A percentile compares a stretch with the other conserved stretches of the same genome.
Evolutionary conservation across 2,797 vertebrate species (phyloP).

Genomic region (Tangara arthus): DNA sequence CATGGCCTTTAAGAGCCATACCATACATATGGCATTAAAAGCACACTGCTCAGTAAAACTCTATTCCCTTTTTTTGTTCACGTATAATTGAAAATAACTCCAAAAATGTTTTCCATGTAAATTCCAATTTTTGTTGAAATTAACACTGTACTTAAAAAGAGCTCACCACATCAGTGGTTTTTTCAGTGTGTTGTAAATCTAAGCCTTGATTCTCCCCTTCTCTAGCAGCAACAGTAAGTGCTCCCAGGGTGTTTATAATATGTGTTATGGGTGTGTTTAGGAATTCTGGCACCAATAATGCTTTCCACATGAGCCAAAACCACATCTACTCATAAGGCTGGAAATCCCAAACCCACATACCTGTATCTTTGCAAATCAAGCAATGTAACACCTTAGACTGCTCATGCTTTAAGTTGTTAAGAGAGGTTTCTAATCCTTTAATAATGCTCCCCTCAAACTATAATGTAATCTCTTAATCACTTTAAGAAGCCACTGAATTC

Average conservation of each 20-base stretch:
- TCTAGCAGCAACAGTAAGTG: background rate
- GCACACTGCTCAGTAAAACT: background rate
- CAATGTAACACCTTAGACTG: background rate
- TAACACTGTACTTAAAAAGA: background rate
- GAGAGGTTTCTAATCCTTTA: slow-evolving; percentile 39
- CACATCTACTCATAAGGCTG: background rate
- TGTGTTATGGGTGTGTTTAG: background rate
- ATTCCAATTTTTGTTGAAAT: background rate
- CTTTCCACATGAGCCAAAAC: background rate
- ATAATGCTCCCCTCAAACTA: slow-evolving; percentile 13
- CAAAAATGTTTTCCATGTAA: background rate
- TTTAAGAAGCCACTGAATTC: slow-evolving; percentile 40
- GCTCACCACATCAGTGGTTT: background rate
- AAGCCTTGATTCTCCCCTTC: background rate
- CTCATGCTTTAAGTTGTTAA: background rate
- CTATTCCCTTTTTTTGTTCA: background rate
- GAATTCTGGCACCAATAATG: background rate
- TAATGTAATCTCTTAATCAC: slow-evolving; percentile 39
- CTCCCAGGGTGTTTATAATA: background rate
- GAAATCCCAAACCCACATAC: background rate
- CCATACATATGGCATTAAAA: background rate
- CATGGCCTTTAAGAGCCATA: background rate
- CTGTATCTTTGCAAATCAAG: background rate
- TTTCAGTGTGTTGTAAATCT: background rate
- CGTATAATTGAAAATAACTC: background rate